These are phyloP conservation scores for Drosophila nikananu DNA, from an alignment of 1,140 invertebrate genomes.

Conservation along the genomic window DNA sequence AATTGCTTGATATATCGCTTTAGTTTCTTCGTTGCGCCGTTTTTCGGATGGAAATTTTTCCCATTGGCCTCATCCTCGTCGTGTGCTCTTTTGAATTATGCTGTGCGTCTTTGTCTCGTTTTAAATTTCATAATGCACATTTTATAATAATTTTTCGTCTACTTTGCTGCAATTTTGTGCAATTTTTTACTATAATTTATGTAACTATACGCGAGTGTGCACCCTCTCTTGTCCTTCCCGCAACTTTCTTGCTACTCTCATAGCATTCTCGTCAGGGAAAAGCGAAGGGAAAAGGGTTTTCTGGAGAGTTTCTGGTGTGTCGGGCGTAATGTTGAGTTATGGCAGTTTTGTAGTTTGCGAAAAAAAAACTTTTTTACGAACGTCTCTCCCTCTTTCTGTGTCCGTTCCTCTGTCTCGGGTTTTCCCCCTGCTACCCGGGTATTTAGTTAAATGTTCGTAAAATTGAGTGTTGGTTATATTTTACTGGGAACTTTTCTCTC, in stretches of 20 bases:
- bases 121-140: constrained; percentile 84
- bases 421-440: constrained; percentile 36
- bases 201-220: constrained; percentile 36
- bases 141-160: constrained; percentile 84
- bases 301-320: constrained; percentile 34
- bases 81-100: constrained; percentile 61
- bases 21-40: constrained; percentile 35
- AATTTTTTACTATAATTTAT: constrained; percentile 81
- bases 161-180: constrained; percentile 80
- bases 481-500: constrained; percentile 54
- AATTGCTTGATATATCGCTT: constrained; percentile 80
- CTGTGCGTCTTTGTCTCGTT: constrained; percentile 75
- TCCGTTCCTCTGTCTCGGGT: constrained; percentile 8
- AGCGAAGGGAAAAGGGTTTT: constrained; percentile 19
- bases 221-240: constrained; percentile 3
- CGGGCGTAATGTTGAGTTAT: constrained; percentile 82
- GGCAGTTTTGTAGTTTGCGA: constrained; percentile 81
- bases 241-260: constrained; percentile 67
- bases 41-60: constrained; percentile 42
- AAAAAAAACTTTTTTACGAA: constrained; percentile 72
- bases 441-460: constrained; percentile 83
- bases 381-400: constrained; percentile 26
- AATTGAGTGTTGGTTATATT: constrained; percentile 80
- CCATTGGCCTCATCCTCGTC: constrained; percentile 15
- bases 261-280: constrained; percentile 59